Conservation (phyloP, 2,888 invertebrate genomes). For the Boloria euphrosyne region DNA sequence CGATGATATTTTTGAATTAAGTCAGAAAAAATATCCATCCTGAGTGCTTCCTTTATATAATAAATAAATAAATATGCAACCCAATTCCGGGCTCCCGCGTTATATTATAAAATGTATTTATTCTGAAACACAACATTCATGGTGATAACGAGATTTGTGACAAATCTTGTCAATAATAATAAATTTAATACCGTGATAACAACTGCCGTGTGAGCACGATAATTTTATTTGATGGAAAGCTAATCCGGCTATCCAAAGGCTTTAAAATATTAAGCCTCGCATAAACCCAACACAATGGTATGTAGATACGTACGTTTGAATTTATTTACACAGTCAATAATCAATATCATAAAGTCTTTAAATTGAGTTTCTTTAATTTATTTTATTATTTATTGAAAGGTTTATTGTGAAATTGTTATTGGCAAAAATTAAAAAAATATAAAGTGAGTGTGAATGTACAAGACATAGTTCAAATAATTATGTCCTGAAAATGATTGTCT, state of each 20-base stretch:
- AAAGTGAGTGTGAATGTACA: no score
- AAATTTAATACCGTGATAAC: not conserved
- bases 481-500: no score
- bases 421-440: not conserved
- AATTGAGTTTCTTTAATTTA: slow-evolving; percentile 6
- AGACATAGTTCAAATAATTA: no score
- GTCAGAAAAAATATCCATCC: no score
- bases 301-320: not conserved
- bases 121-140: not conserved
- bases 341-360: not conserved
- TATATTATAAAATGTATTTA: no score
- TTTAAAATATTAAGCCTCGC: slow-evolving; percentile 12
- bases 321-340: slow-evolving; percentile 5
- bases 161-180: not conserved
- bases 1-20: no score
- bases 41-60: no score
- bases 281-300: not conserved
- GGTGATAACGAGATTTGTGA: not conserved
- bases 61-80: no score
- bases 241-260: slow-evolving; percentile 7
- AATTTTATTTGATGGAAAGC: slow-evolving; percentile 13
- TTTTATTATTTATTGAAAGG: slow-evolving; percentile 4
- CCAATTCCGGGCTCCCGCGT: no score
- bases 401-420: not conserved
- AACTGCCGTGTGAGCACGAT: slow-evolving; percentile 6